phyloP scores from a whole-genome alignment of 2,113 vertebrate genomes.

The Erythrocercus mccallii region DNA sequence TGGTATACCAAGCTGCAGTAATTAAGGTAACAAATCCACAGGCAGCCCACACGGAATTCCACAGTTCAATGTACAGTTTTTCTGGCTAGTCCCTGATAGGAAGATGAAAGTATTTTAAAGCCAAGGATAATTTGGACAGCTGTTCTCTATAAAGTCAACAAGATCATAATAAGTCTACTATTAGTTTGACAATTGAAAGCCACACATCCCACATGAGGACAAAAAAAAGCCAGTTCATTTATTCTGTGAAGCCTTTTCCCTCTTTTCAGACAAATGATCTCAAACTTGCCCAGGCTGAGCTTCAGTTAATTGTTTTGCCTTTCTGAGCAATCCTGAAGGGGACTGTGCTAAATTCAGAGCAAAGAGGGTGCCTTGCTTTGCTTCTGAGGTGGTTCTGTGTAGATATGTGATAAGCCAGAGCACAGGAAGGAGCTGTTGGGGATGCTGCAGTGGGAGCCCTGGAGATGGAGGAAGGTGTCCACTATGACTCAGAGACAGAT shows the following conservation, averaged over 20 bases:
- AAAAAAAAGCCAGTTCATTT: neutral
- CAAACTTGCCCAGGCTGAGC: neutral
- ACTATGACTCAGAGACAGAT: neutral
- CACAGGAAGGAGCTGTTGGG: neutral
- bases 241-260: neutral
- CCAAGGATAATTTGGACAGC: neutral
- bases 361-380: neutral
- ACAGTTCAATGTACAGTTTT: neutral
- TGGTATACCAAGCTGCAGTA: neutral
- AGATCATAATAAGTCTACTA: neutral
- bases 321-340: neutral
- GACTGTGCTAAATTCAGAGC: neutral
- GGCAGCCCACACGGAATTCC: neutral
- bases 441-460: neutral
- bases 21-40: constrained; percentile 20
- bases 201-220: neutral
- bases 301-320: neutral
- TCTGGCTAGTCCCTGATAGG: neutral
- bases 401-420: neutral
- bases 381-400: neutral
- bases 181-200: neutral
- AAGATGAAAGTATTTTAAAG: constrained; percentile 1
- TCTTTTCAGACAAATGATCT: neutral
- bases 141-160: neutral
- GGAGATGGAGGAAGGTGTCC: constrained; percentile 4